A percentile compares a stretch with the other conserved stretches of the same genome.
These are phyloP conservation scores for Thymelicus lineola DNA, from an alignment of 2,888 invertebrate genomes.

Conservation along the genomic window DNA sequence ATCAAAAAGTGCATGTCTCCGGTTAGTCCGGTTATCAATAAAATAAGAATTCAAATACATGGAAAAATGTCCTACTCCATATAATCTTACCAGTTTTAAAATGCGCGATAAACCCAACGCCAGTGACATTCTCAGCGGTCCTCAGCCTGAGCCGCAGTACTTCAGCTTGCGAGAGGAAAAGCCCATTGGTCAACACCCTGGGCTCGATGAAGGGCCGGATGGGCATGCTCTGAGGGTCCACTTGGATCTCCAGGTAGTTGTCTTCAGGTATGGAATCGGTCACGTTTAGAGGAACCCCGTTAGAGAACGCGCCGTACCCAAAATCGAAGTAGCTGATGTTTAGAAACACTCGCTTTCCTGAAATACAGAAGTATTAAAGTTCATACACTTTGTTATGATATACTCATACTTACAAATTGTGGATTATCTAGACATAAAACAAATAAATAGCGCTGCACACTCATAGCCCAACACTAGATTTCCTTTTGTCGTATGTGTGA, in stretches of 20 bases:
- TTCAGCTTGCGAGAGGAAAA: slow-evolving; percentile 88
- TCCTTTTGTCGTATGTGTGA: no score
- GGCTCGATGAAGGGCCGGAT: slow-evolving; percentile 85
- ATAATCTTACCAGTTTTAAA: slow-evolving; percentile 85
- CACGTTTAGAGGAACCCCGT: slow-evolving; percentile 68
- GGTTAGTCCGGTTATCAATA: no score
- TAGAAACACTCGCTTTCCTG: slow-evolving; percentile 88
- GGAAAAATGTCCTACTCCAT: no score
- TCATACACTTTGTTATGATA: no score
- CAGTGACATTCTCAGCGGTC: slow-evolving; percentile 87
- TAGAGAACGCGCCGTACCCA: slow-evolving; percentile 71
- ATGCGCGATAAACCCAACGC: slow-evolving; percentile 87
- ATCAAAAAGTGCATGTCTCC: no score
- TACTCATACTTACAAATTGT: no score
- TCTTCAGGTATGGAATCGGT: slow-evolving; percentile 62
- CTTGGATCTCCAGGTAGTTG: slow-evolving; percentile 83
- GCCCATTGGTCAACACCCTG: slow-evolving; percentile 86
- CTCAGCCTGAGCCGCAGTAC: slow-evolving; percentile 85
- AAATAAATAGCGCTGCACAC: not conserved
- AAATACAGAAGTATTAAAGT: slow-evolving; percentile 41
- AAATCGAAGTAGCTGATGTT: slow-evolving; percentile 87
- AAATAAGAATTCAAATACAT: no score
- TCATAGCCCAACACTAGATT: no score
- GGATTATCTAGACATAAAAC: not conserved
- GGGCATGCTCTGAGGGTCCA: slow-evolving; percentile 80